A percentile compares a stretch with the other conserved stretches of the same genome.
These are phyloP conservation scores for Leptoclinus maculatus DNA, from an alignment of 2,797 vertebrate species.

Conservation along the genomic window DNA sequence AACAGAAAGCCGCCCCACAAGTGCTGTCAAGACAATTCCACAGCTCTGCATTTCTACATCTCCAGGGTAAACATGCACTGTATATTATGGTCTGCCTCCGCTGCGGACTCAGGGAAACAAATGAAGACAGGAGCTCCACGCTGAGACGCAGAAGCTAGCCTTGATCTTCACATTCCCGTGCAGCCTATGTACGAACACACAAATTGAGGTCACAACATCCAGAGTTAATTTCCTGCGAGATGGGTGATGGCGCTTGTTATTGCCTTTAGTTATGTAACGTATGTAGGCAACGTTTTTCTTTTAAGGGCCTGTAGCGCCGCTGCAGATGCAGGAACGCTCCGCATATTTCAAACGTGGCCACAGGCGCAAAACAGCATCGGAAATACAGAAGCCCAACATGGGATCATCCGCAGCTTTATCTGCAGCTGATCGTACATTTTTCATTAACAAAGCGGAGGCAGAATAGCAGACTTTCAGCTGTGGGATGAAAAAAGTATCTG, in stretches of 20 bases:
- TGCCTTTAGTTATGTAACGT: constrained; percentile 48
- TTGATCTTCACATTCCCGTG: constrained; percentile 34
- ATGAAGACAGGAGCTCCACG: constrained; percentile 10
- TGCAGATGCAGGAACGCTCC: constrained; percentile 20
- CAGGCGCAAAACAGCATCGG: neutral
- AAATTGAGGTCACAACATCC: constrained; percentile 41
- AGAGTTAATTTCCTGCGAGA: constrained; percentile 16
- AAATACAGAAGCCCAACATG: constrained; percentile 22
- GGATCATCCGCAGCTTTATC: constrained; percentile 13
- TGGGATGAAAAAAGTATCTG: neutral
- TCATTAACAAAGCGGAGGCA: constrained; percentile 29
- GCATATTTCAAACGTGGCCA: constrained; percentile 24
- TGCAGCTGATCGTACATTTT: constrained; percentile 26
- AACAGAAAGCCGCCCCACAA: constrained; percentile 38
- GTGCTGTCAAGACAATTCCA: constrained; percentile 37
- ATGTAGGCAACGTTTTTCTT: constrained; percentile 29
- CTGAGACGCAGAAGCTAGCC: constrained; percentile 6
- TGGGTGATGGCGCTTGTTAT: neutral
- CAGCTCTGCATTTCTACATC: constrained; percentile 23
- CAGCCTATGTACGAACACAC: constrained; percentile 15
- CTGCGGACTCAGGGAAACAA: constrained; percentile 25
- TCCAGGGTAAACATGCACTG: constrained; percentile 27
- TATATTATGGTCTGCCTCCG: constrained; percentile 20
- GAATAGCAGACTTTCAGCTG: constrained; percentile 17
- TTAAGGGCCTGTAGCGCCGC: constrained; percentile 15